Percentiles rank a stretch among this genome's conserved stretches.
Evolutionary conservation across 2,888 invertebrate genomes (phyloP).

Genomic region (Zygaena filipendulae): DNA sequence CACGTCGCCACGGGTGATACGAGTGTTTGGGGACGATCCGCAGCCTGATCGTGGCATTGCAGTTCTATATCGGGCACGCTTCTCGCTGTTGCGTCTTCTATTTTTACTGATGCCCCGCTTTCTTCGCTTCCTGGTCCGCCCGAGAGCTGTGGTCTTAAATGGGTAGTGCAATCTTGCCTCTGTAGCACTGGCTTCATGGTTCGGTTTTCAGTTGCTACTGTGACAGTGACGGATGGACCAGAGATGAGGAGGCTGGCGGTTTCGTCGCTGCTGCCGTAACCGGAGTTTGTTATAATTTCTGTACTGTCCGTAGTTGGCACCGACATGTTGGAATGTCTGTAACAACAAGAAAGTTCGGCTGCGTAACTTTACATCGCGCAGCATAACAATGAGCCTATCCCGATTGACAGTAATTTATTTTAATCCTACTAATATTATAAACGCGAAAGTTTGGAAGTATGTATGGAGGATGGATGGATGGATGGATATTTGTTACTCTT

Average conservation of each 20-base stretch:
- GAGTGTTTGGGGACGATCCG: slow-evolving; percentile 64
- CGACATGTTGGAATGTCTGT: slow-evolving; percentile 47
- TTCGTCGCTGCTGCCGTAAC: slow-evolving; percentile 83
- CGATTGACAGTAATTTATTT: not conserved
- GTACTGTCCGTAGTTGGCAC: slow-evolving; percentile 62
- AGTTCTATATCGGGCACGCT: slow-evolving; percentile 86
- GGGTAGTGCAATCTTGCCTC: slow-evolving; percentile 87
- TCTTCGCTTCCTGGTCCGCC: slow-evolving; percentile 83
- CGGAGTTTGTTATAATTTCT: slow-evolving; percentile 70
- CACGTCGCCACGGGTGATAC: slow-evolving; percentile 68
- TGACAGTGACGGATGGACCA: slow-evolving; percentile 67
- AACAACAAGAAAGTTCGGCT: slow-evolving; percentile 26
- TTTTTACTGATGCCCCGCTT: slow-evolving; percentile 68
- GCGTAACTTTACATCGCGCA: no score
- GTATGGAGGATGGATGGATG: not conserved
- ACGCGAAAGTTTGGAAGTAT: not conserved
- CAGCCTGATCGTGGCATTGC: slow-evolving; percentile 72
- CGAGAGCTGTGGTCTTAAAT: slow-evolving; percentile 77
- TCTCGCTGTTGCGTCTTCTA: slow-evolving; percentile 76
- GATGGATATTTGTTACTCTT: no score
- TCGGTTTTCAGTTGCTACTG: slow-evolving; percentile 55
- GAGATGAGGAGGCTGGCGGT: slow-evolving; percentile 82
- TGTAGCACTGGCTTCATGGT: slow-evolving; percentile 83
- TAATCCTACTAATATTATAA: not conserved
- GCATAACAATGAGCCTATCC: no score